phyloP scores from a whole-genome alignment of 35 echinoderm and acorn worm species.

The Hemicentrotus pulcherrimus region DNA sequence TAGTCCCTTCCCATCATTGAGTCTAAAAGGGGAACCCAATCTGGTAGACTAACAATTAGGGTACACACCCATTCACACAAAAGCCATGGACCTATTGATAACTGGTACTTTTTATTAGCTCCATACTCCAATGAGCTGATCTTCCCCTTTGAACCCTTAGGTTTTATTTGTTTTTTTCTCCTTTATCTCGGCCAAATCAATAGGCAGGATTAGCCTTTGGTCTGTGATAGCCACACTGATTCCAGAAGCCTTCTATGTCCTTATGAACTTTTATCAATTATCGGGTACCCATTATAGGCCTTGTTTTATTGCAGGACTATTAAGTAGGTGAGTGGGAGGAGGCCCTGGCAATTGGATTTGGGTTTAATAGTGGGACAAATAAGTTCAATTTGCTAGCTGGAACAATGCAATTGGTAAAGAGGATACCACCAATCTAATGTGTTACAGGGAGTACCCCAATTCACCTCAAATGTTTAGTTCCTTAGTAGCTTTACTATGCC shows the following conservation, averaged over 20 bases:
- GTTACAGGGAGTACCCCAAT: background rate
- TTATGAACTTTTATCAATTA: slow-evolving; percentile 29
- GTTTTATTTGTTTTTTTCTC: background rate
- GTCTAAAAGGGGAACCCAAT: background rate
- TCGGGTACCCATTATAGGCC: background rate
- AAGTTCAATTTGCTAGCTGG: background rate
- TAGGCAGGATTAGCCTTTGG: slow-evolving; percentile 26
- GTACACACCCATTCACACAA: background rate
- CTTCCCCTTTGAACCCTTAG: background rate
- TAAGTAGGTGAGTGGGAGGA: background rate
- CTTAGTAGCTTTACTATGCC: too few relatives aligned
- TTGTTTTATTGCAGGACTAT: background rate
- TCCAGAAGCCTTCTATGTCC: slow-evolving; percentile 8
- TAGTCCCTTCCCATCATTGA: background rate
- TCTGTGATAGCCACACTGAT: slow-evolving; percentile 19
- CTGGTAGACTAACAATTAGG: background rate
- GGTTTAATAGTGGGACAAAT: background rate
- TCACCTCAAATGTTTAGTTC: background rate
- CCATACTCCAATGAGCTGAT: background rate
- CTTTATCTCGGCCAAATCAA: background rate
- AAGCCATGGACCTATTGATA: background rate
- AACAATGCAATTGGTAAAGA: background rate
- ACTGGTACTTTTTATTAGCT: background rate
- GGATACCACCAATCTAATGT: background rate
- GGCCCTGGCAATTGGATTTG: background rate